Conservation (phyloP, 1,140 invertebrate species). For the Nixonia krombeini region DNA sequence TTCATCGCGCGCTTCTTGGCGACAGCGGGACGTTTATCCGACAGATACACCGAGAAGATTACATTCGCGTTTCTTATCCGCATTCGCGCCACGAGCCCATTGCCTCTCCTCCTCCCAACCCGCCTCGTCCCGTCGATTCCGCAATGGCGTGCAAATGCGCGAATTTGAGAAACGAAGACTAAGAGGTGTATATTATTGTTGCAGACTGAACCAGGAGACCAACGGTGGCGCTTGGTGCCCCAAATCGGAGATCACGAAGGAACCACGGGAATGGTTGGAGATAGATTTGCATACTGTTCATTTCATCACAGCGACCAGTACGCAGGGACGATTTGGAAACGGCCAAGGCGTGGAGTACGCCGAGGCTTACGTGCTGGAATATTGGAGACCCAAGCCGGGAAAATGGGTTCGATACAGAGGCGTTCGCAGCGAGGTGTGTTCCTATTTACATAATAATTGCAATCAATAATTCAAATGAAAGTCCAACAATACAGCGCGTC, state of each 20-base stretch:
- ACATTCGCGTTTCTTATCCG: conserved; percentile 22
- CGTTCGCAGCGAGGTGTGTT: conserved; percentile 76
- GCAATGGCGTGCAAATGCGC: too few relatives aligned
- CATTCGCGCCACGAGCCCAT: too few relatives aligned
- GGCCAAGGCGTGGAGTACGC: conserved; percentile 86
- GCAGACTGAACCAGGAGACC: conserved; percentile 81
- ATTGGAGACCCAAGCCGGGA: conserved; percentile 79
- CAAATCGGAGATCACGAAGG: conserved; percentile 78
- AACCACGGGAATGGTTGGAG: conserved; percentile 84
- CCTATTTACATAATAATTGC: conserved; percentile 34
- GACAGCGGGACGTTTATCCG: conserved; percentile 57
- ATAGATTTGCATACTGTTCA: conserved; percentile 82
- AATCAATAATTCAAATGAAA: conserved; percentile 24
- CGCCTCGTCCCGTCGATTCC: too few relatives aligned
- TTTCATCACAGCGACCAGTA: conserved; percentile 84
- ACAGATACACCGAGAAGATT: conserved; percentile 48
- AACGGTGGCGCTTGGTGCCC: conserved; percentile 91
- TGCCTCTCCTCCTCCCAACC: too few relatives aligned
- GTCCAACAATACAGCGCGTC: conserved; percentile 6
- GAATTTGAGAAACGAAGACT: too few relatives aligned
- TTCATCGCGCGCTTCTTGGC: conserved; percentile 58
- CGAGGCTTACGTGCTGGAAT: conserved; percentile 84
- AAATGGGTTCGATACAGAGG: conserved; percentile 83
- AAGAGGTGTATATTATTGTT: conserved; percentile 53
- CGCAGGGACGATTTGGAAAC: conserved; percentile 89